These are phyloP conservation scores for Ophioninae sp. DNA, from an alignment of 2,888 invertebrate species.

Conservation along the genomic window DNA sequence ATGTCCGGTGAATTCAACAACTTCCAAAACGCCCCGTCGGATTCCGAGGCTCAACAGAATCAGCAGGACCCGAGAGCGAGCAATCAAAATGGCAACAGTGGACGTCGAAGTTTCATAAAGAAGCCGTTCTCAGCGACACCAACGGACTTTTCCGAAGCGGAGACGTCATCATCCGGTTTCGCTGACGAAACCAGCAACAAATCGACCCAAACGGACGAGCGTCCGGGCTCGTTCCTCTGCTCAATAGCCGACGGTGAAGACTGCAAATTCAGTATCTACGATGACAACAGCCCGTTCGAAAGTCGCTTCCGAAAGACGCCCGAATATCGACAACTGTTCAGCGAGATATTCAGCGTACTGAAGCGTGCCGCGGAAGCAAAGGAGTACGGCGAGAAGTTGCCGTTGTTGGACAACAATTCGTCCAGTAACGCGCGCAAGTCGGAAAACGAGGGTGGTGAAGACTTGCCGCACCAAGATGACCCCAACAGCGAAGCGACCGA, in stretches of 20 bases:
- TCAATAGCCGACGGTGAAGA: conserved; percentile 93
- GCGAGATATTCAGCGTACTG: conserved; percentile 91
- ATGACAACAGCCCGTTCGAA: conserved; percentile 89
- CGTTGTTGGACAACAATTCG: conserved; percentile 85
- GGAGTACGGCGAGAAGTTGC: conserved; percentile 89
- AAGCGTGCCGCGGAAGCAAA: conserved; percentile 93
- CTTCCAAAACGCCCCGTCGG: conserved; percentile 79
- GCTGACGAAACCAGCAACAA: conserved; percentile 91
- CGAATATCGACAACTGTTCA: conserved; percentile 90
- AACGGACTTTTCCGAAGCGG: conserved; percentile 92
- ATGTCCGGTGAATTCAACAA: conserved; percentile 88
- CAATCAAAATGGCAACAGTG: conserved; percentile 52
- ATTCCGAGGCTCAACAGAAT: conserved; percentile 43
- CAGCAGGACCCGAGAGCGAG: conserved; percentile 56
- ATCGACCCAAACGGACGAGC: conserved; percentile 90
- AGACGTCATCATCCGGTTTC: conserved; percentile 92
- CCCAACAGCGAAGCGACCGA: conserved; percentile 86
- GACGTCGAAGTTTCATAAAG: conserved; percentile 64
- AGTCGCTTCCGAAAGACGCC: conserved; percentile 91
- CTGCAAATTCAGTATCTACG: conserved; percentile 92
- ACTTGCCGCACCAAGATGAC: conserved; percentile 83
- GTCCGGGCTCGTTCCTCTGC: conserved; percentile 91
- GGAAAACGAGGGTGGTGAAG: conserved; percentile 82
- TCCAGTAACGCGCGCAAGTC: conserved; percentile 76
- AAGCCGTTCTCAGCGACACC: conserved; percentile 86